phyloP scores from a whole-genome alignment of 2,888 invertebrate genomes.

The Frankliniella intonsa region DNA sequence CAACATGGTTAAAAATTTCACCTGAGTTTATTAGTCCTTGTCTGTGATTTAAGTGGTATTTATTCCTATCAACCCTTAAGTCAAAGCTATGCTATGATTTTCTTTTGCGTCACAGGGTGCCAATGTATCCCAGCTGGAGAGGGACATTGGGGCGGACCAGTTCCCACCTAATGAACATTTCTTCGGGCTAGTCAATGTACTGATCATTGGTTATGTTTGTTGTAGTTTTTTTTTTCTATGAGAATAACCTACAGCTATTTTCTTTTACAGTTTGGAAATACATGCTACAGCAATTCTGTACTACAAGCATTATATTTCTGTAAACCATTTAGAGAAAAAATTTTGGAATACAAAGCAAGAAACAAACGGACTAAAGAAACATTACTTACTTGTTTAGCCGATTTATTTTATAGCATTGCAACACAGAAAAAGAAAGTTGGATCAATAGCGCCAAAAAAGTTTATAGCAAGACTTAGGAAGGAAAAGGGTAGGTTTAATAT shows the following conservation, averaged over 20 bases:
- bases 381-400: slow-evolving; percentile 93
- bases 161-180: slow-evolving; percentile 99
- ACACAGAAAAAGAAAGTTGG: slow-evolving; percentile 99
- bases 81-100: too few relatives aligned
- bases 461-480: slow-evolving; percentile 94
- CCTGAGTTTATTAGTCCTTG: too few relatives aligned
- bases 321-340: slow-evolving; percentile 97
- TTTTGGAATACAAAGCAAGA: slow-evolving; percentile 95
- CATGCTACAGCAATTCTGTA: slow-evolving; percentile 99
- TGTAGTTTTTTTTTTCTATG: slow-evolving; percentile 28
- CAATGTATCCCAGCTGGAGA: slow-evolving; percentile 98
- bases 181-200: slow-evolving; percentile 98
- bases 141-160: slow-evolving; percentile 97
- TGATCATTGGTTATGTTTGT: too few relatives aligned
- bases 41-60: too few relatives aligned
- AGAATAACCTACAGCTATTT: slow-evolving; percentile 25
- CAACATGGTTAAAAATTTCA: too few relatives aligned
- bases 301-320: slow-evolving; percentile 99
- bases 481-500: slow-evolving; percentile 73
- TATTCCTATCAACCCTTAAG: too few relatives aligned
- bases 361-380: slow-evolving; percentile 96
- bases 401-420: slow-evolving; percentile 97
- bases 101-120: slow-evolving; percentile 70
- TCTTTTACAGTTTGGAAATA: slow-evolving; percentile 90
- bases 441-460: slow-evolving; percentile 98